phyloP scores from a whole-genome alignment of 2,113 vertebrate species.

The Suncus etruscus region DNA sequence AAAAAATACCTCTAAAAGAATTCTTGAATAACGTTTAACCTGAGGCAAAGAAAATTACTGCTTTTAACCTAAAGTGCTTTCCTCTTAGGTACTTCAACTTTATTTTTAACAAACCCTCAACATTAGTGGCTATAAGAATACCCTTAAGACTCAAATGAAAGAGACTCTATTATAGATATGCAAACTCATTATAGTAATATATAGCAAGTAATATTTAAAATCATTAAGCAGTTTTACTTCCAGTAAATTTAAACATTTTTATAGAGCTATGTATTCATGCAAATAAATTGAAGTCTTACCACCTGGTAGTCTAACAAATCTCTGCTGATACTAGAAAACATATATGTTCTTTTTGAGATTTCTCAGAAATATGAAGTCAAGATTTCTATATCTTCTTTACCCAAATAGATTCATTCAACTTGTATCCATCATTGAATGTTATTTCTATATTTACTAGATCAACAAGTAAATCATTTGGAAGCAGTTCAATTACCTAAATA shows the following conservation, averaged over 20 bases:
- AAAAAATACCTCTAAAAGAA: slow-evolving; percentile 78
- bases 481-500: slow-evolving; percentile 54
- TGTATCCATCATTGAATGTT: slow-evolving; percentile 20
- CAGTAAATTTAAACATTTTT: slow-evolving; percentile 77
- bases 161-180: slow-evolving; percentile 78
- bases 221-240: slow-evolving; percentile 81
- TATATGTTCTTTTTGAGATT: slow-evolving; percentile 36
- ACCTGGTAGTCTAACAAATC: slow-evolving; percentile 77
- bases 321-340: slow-evolving; percentile 56
- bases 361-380: slow-evolving; percentile 54
- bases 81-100: slow-evolving; percentile 70
- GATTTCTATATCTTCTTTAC: slow-evolving; percentile 31
- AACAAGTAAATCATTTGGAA: slow-evolving; percentile 59
- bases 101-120: slow-evolving; percentile 63
- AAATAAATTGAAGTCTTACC: slow-evolving; percentile 81
- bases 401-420: slow-evolving; percentile 42
- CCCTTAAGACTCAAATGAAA: slow-evolving; percentile 81
- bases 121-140: slow-evolving; percentile 73
- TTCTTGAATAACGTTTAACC: slow-evolving; percentile 81
- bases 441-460: background rate
- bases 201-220: slow-evolving; percentile 78
- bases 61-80: slow-evolving; percentile 82
- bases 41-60: slow-evolving; percentile 72
- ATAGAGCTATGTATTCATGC: slow-evolving; percentile 75
- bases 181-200: slow-evolving; percentile 74